Base-by-base conservation (phyloP, 1,140 invertebrate species). In the Euschistus heros region DNA sequence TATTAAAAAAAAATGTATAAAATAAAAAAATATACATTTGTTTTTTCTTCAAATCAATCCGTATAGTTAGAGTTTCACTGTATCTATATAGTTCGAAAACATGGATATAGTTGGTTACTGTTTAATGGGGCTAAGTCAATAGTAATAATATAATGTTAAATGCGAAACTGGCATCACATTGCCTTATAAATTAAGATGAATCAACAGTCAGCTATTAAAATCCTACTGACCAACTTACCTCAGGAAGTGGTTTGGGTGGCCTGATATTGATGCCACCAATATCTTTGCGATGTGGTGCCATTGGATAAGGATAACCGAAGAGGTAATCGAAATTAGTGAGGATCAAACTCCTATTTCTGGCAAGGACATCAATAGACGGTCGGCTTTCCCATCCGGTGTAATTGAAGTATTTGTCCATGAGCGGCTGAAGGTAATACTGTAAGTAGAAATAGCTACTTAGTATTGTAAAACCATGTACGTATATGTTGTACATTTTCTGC, bases 251-350 rank as follows among this genome's bases (percentile, higher is more conserved):
- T 68, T 82, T 81, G 0, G 80, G 69, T 64, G 81, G 73, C 60
- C 74, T 73, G 15, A 85, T 79, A 69, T 86, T 85, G 68, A 86
- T 78, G 0, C 85, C 86, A n/a, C 82, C 84, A 37, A 88, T 74
- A 76, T 87, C 84, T 10, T 74, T 57, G 2, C 62, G 15, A 30
- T 67, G 59, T 2, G 66, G 61, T 18, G 66, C 59, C 33, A 22
- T 63, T 15, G 66, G 66, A 5, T 50, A 54, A 8, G 61, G 17
- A 17, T 52, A 50, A 2, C 27, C 52, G 18, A 55, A 22, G 2
- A 33, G 20, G 18, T 69, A 69, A 67, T 76, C 73, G n/a, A 73
- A 70, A 65, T 77, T 75, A 0, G 70, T 62, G 3, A 75, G 63
- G 20, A 72, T 30, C 17, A 74, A 60, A 42, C 64, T 68, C 15